Evolutionary conservation across 2,113 vertebrate species (phyloP), one percentile per base, ranked within the genome.

Genomic region (Odocoileus virginianus): DNA sequence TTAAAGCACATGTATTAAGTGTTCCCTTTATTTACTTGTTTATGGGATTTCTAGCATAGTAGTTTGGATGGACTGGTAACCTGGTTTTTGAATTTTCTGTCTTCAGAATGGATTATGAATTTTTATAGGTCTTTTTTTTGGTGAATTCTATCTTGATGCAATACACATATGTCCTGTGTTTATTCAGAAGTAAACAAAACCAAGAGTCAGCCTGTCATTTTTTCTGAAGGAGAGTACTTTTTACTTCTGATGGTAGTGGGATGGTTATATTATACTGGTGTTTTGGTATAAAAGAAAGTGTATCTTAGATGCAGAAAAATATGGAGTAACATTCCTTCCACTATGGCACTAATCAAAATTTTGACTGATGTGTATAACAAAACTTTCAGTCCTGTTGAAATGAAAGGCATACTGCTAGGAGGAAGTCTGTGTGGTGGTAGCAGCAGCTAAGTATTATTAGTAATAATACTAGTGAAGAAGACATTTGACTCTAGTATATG

Each of bases 151-250:
- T 97, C 57, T 58, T 93, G 45, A 33, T 67, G 16, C 55, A 19
- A 4, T 94, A 54, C 87, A 96, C 33, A 33, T 83, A 57, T 87
- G 43, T 1, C 40, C 93, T 97, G 1, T 97, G 10, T 23, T 92
- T 98, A 94, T 95, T 97, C 33, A 94, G 92, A 98, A 94, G 95
- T 83, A 94, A 98, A 98, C 95, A 98, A 98, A 98, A 97, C 79
- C 76, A 55, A 89, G 61, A 97, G 97, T 87, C 3, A 81, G 60
- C 36, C 40, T 91, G 11, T 90, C 27, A 83, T 83, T 83, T 91
- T 95, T 94, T 96, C n/a, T 94, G 90, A 83, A 95, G 27, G 47
- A 94, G 30, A 92, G 25, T 96, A 17, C 28, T 55, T 94, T 92
- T 87, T 95, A 55, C 61, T 89, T 85, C 25, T 40, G n/a, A 17